Conservation (phyloP, 2,888 invertebrate species). For the Panopea generosa region DNA sequence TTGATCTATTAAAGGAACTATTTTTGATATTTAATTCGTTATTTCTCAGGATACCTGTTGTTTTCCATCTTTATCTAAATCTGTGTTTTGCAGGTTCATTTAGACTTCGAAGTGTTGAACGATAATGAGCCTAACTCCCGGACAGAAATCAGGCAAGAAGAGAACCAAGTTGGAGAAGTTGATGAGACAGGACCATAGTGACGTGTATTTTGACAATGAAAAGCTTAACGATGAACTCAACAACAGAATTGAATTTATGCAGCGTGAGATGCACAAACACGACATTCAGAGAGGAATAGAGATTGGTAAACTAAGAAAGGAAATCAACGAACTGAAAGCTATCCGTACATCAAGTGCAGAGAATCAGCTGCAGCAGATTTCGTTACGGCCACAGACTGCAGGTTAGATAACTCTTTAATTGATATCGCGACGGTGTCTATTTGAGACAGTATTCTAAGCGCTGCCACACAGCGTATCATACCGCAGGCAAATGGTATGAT, state of each 20-base stretch:
- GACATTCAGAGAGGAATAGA: slow-evolving; percentile 58
- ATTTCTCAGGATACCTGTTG: too few relatives aligned
- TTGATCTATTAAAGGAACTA: too few relatives aligned
- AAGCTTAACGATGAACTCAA: slow-evolving; percentile 64
- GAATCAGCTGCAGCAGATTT: slow-evolving; percentile 14
- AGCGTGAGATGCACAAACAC: slow-evolving; percentile 57
- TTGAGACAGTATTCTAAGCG: too few relatives aligned
- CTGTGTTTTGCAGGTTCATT: too few relatives aligned
- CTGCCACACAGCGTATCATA: too few relatives aligned
- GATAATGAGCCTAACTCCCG: not conserved
- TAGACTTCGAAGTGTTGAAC: too few relatives aligned
- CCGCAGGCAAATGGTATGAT: too few relatives aligned
- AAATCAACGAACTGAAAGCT: slow-evolving; percentile 49
- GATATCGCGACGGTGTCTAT: too few relatives aligned
- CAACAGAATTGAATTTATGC: slow-evolving; percentile 53
- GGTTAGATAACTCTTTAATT: slow-evolving; percentile 10
- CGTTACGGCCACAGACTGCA: slow-evolving; percentile 44
- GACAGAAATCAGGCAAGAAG: slow-evolving; percentile 41
- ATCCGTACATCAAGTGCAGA: slow-evolving; percentile 42
- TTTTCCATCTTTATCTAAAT: too few relatives aligned
- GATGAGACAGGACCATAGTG: slow-evolving; percentile 69
- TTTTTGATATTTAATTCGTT: too few relatives aligned
- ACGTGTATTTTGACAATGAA: slow-evolving; percentile 74
- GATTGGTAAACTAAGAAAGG: slow-evolving; percentile 59
- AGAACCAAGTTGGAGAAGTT: slow-evolving; percentile 64